phyloP scores from a whole-genome alignment of 2,113 vertebrate genomes.

The Neolamprologus sp. region DNA sequence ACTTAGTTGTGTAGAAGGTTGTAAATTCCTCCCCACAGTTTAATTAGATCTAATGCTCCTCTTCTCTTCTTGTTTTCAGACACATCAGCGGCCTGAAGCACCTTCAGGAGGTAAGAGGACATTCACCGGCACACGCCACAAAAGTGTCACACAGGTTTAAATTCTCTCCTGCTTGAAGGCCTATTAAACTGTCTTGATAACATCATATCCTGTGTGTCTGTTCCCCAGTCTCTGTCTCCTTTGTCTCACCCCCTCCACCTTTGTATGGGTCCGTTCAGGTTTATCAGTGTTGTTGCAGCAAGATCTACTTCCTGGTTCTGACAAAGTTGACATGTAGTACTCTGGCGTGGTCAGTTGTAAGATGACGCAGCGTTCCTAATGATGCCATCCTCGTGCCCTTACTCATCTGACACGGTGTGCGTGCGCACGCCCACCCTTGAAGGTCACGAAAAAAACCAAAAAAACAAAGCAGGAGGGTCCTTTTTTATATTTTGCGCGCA shows the following conservation, averaged over 20 bases:
- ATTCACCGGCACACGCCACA: neutral
- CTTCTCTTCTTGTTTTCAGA: conserved; percentile 67
- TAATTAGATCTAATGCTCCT: neutral
- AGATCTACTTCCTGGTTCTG: conserved; percentile 64
- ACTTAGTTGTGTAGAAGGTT: neutral
- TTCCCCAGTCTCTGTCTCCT: conserved; percentile 35
- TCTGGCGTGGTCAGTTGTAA: conserved; percentile 31
- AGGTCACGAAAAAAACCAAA: neutral
- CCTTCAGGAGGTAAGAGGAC: conserved; percentile 77
- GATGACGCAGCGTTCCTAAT: conserved; percentile 19
- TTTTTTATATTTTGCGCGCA: neutral
- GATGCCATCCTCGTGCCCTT: neutral
- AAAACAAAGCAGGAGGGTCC: neutral
- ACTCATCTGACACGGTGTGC: neutral
- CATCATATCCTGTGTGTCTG: conserved; percentile 39
- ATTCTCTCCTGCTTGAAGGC: neutral
- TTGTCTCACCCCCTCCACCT: neutral
- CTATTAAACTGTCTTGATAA: conserved; percentile 23
- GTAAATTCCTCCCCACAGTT: neutral
- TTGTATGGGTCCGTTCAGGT: conserved; percentile 27
- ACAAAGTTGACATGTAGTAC: conserved; percentile 50
- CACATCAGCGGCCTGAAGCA: conserved; percentile 83
- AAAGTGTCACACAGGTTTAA: neutral
- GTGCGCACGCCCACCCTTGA: neutral
- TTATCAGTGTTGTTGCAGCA: conserved; percentile 77